Conservation (phyloP, 2,113 vertebrate species). For the Ophiodon elongatus region DNA sequence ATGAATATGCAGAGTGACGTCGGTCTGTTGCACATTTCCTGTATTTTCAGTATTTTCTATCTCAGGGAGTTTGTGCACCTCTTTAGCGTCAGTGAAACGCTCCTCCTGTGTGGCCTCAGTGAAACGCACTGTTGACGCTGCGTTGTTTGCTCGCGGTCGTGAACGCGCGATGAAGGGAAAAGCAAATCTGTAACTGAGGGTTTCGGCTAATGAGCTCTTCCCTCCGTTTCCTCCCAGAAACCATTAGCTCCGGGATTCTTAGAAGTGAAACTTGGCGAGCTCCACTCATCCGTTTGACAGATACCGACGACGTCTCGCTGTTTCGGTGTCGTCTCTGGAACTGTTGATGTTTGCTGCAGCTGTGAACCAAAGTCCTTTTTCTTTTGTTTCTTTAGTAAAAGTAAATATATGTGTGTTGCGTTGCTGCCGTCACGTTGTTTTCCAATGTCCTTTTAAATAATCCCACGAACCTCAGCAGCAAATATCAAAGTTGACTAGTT, state of each 20-base stretch:
- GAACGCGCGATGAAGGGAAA: slow-evolving; percentile 29
- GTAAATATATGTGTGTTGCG: slow-evolving; percentile 3
- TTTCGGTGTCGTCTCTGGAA: neutral
- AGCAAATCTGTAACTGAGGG: slow-evolving; percentile 14
- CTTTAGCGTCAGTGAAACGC: neutral
- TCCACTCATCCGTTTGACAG: slow-evolving; percentile 24
- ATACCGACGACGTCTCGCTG: neutral
- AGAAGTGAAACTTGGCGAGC: slow-evolving; percentile 25
- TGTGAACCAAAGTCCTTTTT: too few species aligned
- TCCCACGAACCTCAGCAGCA: neutral
- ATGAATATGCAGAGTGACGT: too few species aligned
- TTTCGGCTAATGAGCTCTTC: slow-evolving; percentile 47
- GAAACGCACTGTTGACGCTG: slow-evolving; percentile 3
- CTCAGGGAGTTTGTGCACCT: neutral
- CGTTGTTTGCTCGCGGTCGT: slow-evolving; percentile 22
- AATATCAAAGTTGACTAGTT: neutral
- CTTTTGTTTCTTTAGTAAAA: neutral
- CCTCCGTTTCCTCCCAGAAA: slow-evolving; percentile 33
- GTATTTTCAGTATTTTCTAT: neutral
- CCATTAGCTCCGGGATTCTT: slow-evolving; percentile 45
- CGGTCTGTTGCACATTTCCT: neutral
- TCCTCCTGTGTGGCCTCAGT: neutral
- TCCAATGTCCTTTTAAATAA: neutral
- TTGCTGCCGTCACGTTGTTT: neutral
- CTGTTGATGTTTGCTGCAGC: neutral